phyloP scores from a whole-genome alignment of 2,888 invertebrate species.

The Choristoneura rosaceana region DNA sequence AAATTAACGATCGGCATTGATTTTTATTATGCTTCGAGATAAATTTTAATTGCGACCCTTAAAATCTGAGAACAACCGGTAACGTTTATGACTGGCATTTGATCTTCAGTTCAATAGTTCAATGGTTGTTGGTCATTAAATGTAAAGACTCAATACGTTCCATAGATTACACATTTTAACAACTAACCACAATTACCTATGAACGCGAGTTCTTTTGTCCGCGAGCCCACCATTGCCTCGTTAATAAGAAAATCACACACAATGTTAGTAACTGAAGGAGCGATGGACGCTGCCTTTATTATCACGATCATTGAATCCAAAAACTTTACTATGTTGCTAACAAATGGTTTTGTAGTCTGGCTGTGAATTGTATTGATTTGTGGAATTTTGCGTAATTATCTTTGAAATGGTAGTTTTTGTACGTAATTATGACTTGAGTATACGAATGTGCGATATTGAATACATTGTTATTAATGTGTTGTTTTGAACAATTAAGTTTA shows the following conservation, averaged over 20 bases:
- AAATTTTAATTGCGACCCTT: slow-evolving; percentile 70
- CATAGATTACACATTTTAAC: slow-evolving; percentile 46
- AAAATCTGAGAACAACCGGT: slow-evolving; percentile 55
- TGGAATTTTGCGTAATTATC: slow-evolving; percentile 82
- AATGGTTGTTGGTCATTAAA: slow-evolving; percentile 56
- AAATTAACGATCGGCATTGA: slow-evolving; percentile 52
- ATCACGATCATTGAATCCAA: slow-evolving; percentile 22
- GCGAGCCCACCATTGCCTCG: slow-evolving; percentile 39
- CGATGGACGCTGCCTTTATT: slow-evolving; percentile 31
- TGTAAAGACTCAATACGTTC: slow-evolving; percentile 44
- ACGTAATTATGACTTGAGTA: slow-evolving; percentile 63
- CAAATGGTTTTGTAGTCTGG: slow-evolving; percentile 44
- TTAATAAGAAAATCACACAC: slow-evolving; percentile 28
- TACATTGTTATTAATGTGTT: slow-evolving; percentile 73
- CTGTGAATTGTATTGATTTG: slow-evolving; percentile 65
- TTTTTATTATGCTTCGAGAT: slow-evolving; percentile 68
- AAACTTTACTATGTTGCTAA: slow-evolving; percentile 33
- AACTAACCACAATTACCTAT: slow-evolving; percentile 13
- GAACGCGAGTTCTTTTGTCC: slow-evolving; percentile 27
- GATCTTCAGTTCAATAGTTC: slow-evolving; percentile 68
- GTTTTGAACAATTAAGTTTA: slow-evolving; percentile 52
- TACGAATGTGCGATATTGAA: slow-evolving; percentile 63
- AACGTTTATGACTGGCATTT: slow-evolving; percentile 62
- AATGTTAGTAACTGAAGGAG: slow-evolving; percentile 37
- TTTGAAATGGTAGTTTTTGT: slow-evolving; percentile 77